Evolutionary conservation across 2,113 vertebrate genomes (phyloP), one percentile per base, ranked within the genome.

Genomic region (Empidonax alnorum): DNA sequence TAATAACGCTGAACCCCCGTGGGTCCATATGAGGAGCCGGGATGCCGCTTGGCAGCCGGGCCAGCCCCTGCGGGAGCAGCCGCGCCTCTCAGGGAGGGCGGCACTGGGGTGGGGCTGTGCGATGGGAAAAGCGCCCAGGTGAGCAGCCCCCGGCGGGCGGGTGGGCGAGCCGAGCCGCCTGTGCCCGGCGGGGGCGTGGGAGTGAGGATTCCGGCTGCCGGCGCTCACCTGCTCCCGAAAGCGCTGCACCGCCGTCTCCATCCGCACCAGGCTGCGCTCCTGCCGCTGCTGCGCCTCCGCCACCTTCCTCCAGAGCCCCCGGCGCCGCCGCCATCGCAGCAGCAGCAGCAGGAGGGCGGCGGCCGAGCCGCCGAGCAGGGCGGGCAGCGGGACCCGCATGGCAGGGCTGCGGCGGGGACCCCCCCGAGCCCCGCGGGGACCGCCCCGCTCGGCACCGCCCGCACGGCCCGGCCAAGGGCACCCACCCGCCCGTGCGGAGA

Each of bases 151-250:
- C 5, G 3, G 35, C 35, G 35, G 35, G 35, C 35, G 35, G 35
- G 35, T 35, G 35, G 35, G 35, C 35, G 35, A 35, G 35, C 35
- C 35, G 35, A 7, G 35, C 35, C 35, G 35, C 35, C 35, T 35
- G 35, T 35, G 35, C 35, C 52, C 39, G 8, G 30, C 37, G 23
- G 39, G 39, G 22, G 3, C 1, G 25, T 15, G 49, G 41, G 12
- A 6, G 24, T 11, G 24, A 35, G 58, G 24, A 33, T 11, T 22
- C 47, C 55, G 21, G 55, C 35, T 19, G 1, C 3, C 10, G 1
- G 76, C 74, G 59, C 94, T 55, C 94, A 96, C 96, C 94, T 95
- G 91, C 90, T 94, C 94, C 82, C 90, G 92, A 94, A 95, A 94
- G 53, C 90, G 30, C 11, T 1, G 42, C 19, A 14, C 50, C 1